Evolutionary conservation across 2,888 invertebrate species (phyloP).

Genomic region (Ctenicera cuprea): DNA sequence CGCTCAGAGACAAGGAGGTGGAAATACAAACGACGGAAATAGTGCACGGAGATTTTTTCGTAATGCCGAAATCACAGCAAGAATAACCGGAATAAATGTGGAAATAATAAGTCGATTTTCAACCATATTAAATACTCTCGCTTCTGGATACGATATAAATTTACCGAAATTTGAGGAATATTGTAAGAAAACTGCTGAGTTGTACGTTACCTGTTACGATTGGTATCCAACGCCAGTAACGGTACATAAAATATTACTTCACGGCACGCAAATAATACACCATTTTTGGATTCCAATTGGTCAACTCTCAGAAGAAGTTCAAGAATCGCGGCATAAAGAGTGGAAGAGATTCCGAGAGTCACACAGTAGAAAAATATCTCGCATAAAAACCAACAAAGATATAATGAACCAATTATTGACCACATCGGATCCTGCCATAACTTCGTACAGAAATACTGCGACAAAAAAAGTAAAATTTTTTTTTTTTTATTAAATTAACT

Average conservation of each 20-base stretch:
- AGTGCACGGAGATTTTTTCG: slow-evolving; percentile 10
- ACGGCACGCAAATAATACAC: slow-evolving; percentile 14
- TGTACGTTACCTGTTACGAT: slow-evolving; percentile 19
- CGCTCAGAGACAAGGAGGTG: slow-evolving; percentile 15
- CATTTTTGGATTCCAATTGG: slow-evolving; percentile 5
- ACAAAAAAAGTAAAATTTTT: slow-evolving; percentile 9
- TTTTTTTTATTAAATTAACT: too few relatives aligned
- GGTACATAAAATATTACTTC: slow-evolving; percentile 18
- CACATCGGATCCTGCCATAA: too few relatives aligned
- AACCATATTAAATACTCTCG: not conserved
- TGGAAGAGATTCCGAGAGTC: too few relatives aligned
- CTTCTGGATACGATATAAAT: slow-evolving; percentile 15
- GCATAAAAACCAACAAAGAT: too few relatives aligned
- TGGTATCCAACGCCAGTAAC: slow-evolving; percentile 33
- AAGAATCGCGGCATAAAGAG: slow-evolving; percentile 14
- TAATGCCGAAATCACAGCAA: not conserved
- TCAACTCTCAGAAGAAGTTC: slow-evolving; percentile 17
- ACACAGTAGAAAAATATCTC: too few relatives aligned
- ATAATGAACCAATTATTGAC: too few relatives aligned
- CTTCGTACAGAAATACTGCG: too few relatives aligned
- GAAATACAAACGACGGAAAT: slow-evolving; percentile 9
- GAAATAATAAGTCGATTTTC: slow-evolving; percentile 6
- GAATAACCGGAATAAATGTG: slow-evolving; percentile 9
- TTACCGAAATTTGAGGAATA: not conserved
- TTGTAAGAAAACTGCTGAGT: slow-evolving; percentile 10